Base-by-base conservation (phyloP, 2,113 vertebrate species). In the Athene noctua region DNA sequence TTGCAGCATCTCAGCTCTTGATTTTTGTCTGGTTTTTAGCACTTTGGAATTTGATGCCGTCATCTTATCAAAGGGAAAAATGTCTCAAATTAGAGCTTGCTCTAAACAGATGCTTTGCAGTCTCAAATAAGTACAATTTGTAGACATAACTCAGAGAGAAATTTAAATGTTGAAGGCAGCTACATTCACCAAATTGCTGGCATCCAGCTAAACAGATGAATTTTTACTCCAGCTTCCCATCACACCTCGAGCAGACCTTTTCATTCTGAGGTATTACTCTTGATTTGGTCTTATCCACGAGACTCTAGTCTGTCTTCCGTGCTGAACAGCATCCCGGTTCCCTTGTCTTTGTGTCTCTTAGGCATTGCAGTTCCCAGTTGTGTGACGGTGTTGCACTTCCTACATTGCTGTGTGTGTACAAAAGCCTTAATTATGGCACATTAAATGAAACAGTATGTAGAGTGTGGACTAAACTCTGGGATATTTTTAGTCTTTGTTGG, bases 401-500 rank as follows among this genome's bases (percentile, higher is more conserved):
- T 86, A 34, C 19, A 0, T 71, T 0, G 2, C 65, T 93, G 4
- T 49, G 3, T 75, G 62, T 92, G 87, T 79, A 80, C 88, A 78
- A 58, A 77, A 80, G n/a, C 62, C 78, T 55, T 91, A 77, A 93
- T 94, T 95, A 70, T 38, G 42, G 67, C 77, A 62, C 8, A 0
- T 80, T 93, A 95, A 94, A 57, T 73, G 49, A 87, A 96, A 78
- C 88, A 84, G 55, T 73, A 86, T 93, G 78, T 42, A 74, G 27
- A 72, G 30, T 6, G 10, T 86, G 82, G 90, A 80, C 68, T 84
- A 42, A 79, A 66, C 63, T 51, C 78, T 34, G 78, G 30, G 86
- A 73, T 97, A 97, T 96, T 97, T 97, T 97, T 97, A 95, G 88
- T n/a, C 75, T 79, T 88, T 83, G 38, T 75, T 97, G 94, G 88